These are phyloP conservation scores for Cossypha caffra DNA, from an alignment of 2,797 vertebrate genomes.

Conservation along the genomic window DNA sequence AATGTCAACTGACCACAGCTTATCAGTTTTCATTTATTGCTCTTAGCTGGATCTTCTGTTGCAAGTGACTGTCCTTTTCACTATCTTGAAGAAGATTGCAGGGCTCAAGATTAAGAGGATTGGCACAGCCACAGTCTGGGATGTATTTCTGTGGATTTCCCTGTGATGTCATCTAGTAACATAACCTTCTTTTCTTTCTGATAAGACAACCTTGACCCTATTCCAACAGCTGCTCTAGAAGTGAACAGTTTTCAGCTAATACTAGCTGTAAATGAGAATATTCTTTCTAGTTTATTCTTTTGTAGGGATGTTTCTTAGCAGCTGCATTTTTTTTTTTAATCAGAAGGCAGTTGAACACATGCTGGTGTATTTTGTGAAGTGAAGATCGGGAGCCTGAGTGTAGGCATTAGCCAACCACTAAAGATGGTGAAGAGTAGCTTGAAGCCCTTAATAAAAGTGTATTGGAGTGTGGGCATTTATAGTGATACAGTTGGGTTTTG, in stretches of 20 bases:
- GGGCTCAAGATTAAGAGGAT: constrained; percentile 11
- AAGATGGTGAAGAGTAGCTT: not conserved
- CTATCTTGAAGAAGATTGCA: not conserved
- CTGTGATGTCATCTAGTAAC: constrained; percentile 28
- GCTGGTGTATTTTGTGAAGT: not conserved
- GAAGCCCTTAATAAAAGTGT: not conserved
- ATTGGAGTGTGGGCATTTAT: not conserved
- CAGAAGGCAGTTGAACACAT: not conserved
- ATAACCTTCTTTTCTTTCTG: constrained; percentile 10
- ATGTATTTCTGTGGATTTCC: constrained; percentile 6
- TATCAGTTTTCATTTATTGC: not conserved
- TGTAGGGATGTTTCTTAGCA: not conserved
- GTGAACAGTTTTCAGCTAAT: not conserved
- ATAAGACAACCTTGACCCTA: not conserved
- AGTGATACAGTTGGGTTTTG: not conserved
- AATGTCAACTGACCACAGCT: not conserved
- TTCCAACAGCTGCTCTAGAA: not conserved
- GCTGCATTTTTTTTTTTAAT: not conserved
- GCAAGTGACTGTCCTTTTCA: constrained; percentile 11
- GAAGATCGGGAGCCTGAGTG: not conserved
- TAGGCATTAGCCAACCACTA: not conserved
- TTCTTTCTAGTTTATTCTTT: not conserved
- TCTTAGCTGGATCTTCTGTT: constrained; percentile 24
- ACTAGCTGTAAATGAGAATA: not conserved
- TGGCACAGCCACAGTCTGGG: not conserved